Evolutionary conservation across 2,888 invertebrate genomes (phyloP).

Genomic region (Synanthedon myopaeformis): DNA sequence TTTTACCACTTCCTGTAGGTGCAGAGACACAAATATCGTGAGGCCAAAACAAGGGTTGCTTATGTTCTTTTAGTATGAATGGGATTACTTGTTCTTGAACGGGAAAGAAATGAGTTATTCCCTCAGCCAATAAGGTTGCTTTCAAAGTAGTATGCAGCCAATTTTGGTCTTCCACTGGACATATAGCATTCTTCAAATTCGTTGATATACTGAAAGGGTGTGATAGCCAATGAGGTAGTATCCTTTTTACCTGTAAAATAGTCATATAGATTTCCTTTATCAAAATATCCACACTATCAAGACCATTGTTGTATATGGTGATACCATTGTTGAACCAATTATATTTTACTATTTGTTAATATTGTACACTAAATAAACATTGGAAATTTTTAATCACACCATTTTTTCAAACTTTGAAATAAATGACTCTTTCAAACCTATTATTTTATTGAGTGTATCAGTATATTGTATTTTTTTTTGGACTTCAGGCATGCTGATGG

Average conservation of each 20-base stretch:
- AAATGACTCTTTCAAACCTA: too few species aligned
- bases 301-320: too few species aligned
- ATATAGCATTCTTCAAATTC: slow-evolving; percentile 71
- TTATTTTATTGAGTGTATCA: too few species aligned
- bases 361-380: too few species aligned
- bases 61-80: slow-evolving; percentile 76
- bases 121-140: slow-evolving; percentile 74
- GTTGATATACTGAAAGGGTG: slow-evolving; percentile 83
- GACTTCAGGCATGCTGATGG: too few species aligned
- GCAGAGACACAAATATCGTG: slow-evolving; percentile 96
- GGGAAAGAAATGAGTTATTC: slow-evolving; percentile 85
- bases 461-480: too few species aligned
- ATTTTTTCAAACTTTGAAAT: too few species aligned
- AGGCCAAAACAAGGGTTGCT: slow-evolving; percentile 75
- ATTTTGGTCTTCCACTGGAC: slow-evolving; percentile 65
- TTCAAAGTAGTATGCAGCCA: slow-evolving; percentile 75
- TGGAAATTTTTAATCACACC: too few species aligned
- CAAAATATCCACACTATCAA: too few species aligned
- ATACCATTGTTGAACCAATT: too few species aligned
- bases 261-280: not conserved
- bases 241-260: slow-evolving; percentile 73
- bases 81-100: slow-evolving; percentile 85
- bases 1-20: slow-evolving; percentile 98
- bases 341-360: too few species aligned
- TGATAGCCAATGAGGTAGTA: slow-evolving; percentile 89